A percentile compares a stretch with the other conserved stretches of the same genome.
Evolutionary conservation across 2,113 vertebrate genomes (phyloP).

Genomic region (Hyaena hyaena): DNA sequence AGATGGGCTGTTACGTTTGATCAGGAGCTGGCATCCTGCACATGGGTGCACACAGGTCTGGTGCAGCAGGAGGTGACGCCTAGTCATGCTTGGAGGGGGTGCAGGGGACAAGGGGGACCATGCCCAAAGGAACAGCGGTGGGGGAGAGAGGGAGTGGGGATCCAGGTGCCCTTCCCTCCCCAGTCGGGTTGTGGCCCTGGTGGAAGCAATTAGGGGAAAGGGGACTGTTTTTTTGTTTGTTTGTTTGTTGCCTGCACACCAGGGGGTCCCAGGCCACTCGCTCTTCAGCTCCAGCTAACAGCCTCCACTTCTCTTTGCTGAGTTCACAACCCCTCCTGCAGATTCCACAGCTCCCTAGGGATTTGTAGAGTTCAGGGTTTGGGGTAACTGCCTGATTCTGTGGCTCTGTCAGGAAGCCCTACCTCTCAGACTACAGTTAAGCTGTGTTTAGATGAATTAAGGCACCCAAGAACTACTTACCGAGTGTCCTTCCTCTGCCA

Average conservation of each 20-base stretch:
- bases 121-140: background rate
- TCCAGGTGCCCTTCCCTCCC: background rate
- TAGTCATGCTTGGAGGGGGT: background rate
- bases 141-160: no score
- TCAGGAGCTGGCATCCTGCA: background rate
- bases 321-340: background rate
- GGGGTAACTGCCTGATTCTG: background rate
- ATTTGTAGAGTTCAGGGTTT: background rate
- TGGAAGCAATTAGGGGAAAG: background rate
- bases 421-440: background rate
- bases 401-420: background rate
- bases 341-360: background rate
- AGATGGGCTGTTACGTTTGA: background rate
- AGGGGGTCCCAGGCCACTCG: background rate
- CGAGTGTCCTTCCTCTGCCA: background rate
- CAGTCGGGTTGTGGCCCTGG: background rate
- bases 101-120: background rate
- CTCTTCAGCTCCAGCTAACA: background rate
- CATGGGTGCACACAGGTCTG: background rate
- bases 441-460: background rate
- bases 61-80: background rate
- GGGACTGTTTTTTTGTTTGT: background rate
- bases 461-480: background rate
- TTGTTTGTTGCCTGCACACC: no score
- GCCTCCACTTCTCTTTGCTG: no score